These are phyloP conservation scores for Zaprionus lineosus DNA, from an alignment of 2,888 invertebrate genomes.

Conservation along the genomic window DNA sequence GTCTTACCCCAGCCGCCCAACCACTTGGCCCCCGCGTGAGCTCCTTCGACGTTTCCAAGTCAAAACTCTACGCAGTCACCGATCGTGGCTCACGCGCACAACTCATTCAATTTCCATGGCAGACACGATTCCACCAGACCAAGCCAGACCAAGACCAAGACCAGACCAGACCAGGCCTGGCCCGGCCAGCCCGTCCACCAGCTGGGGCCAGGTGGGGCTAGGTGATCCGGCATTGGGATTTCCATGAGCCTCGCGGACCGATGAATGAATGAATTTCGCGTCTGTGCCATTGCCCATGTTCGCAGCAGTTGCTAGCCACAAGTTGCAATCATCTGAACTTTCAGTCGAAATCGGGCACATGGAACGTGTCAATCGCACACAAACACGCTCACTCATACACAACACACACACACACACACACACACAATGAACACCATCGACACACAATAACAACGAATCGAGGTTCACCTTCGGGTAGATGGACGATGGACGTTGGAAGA, in stretches of 20 bases:
- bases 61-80: slow-evolving; percentile 33
- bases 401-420: slow-evolving; percentile 36
- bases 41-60: no score
- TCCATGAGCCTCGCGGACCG: slow-evolving; percentile 20
- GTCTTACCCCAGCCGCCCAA: neutral
- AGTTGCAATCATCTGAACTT: slow-evolving; percentile 47
- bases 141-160: slow-evolving; percentile 2
- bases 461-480: neutral
- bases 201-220: neutral
- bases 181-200: no score
- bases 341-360: slow-evolving; percentile 49
- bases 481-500: neutral
- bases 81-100: slow-evolving; percentile 78
- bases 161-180: slow-evolving; percentile 9
- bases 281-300: slow-evolving; percentile 56
- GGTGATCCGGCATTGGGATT: slow-evolving; percentile 11
- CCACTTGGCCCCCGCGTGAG: slow-evolving; percentile 7
- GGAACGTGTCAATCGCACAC: slow-evolving; percentile 75
- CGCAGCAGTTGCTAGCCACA: slow-evolving; percentile 29
- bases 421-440: no score
- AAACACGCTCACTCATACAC: slow-evolving; percentile 32
- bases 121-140: slow-evolving; percentile 66
- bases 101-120: slow-evolving; percentile 75
- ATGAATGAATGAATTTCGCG: slow-evolving; percentile 72
- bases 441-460: neutral